Conservation (phyloP, 2,797 vertebrate genomes). For the Melanotaenia pygmaea region DNA sequence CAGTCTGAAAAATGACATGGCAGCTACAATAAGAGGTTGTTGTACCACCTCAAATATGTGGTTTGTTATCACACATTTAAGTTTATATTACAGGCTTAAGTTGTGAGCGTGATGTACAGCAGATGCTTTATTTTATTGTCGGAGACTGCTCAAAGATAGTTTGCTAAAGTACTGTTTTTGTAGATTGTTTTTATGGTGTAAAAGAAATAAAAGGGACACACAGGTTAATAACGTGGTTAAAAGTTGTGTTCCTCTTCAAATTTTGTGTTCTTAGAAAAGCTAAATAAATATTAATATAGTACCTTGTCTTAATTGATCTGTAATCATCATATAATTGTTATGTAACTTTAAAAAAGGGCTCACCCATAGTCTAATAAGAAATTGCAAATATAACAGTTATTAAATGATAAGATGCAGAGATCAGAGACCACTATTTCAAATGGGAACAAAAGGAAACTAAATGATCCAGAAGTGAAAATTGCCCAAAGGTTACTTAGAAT, state of each 20-base stretch:
- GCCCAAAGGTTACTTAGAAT: neutral
- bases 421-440: neutral
- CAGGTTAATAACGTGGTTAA: neutral
- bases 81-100: conserved; percentile 7
- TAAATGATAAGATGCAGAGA: neutral
- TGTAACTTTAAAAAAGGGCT: neutral
- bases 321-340: neutral
- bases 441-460: neutral
- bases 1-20: neutral
- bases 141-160: conserved; percentile 2
- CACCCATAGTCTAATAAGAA: neutral
- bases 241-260: neutral
- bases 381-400: neutral
- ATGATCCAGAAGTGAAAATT: neutral
- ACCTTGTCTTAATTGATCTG: neutral
- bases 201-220: conserved; percentile 1
- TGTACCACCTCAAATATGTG: neutral
- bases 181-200: conserved; percentile 1
- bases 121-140: conserved; percentile 20
- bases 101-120: conserved; percentile 17
- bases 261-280: neutral
- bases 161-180: conserved; percentile 1
- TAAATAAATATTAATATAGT: neutral
- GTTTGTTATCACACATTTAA: conserved; percentile 12
- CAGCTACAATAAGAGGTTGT: neutral